phyloP scores from a whole-genome alignment of 2,113 vertebrate species.

The Chaetodon trifascialis region DNA sequence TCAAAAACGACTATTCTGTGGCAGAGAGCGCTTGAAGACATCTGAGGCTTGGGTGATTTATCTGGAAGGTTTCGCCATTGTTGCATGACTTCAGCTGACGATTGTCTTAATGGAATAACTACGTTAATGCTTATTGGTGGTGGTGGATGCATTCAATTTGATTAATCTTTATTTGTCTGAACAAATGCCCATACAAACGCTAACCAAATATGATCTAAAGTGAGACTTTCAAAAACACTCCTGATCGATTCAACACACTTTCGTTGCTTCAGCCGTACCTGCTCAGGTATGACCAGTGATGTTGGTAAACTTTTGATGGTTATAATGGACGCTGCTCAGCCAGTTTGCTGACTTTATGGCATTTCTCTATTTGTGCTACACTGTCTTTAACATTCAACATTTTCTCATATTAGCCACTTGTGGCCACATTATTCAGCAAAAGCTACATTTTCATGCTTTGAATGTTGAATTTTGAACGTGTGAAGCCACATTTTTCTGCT shows the following conservation, averaged over 20 bases:
- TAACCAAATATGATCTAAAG: constrained; percentile 1
- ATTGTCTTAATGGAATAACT: neutral
- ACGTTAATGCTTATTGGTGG: constrained; percentile 42
- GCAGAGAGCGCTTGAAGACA: constrained; percentile 6
- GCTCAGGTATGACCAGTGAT: neutral
- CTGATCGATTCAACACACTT: neutral
- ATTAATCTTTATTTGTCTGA: neutral
- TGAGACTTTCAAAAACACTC: neutral
- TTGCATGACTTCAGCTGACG: constrained; percentile 3
- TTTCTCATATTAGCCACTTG: neutral
- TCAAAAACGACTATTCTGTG: neutral
- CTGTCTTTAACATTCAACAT: neutral
- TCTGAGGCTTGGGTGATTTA: neutral
- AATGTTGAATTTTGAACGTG: neutral
- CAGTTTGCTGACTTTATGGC: neutral
- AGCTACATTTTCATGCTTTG: neutral
- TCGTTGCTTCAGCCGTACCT: neutral
- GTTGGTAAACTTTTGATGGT: neutral
- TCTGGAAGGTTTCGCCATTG: neutral
- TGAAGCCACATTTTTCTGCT: constrained; percentile 28
- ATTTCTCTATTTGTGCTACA: constrained; percentile 10
- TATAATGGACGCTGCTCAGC: neutral
- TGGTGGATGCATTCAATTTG: constrained; percentile 21
- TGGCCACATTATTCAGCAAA: neutral
- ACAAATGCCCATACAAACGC: neutral